Evolutionary conservation across 1,140 invertebrate species (phyloP).

Genomic region (Drosophila azteca): DNA sequence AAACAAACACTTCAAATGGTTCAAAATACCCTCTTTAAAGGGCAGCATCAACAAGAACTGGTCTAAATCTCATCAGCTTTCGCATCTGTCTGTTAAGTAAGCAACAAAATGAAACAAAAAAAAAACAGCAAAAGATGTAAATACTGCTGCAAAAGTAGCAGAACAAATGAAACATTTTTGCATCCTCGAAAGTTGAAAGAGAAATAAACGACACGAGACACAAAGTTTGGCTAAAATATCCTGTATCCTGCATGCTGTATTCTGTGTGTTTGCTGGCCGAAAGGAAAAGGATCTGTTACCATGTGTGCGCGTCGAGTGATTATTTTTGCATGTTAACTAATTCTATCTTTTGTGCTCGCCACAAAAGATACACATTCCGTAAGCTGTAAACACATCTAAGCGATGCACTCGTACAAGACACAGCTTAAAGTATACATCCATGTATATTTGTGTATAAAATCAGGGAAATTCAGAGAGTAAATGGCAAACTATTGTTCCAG

Average conservation of each 20-base stretch:
- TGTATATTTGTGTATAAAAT: too few species aligned
- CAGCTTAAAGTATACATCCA: too few species aligned
- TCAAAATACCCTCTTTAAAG: background rate
- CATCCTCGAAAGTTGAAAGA: slow-evolving; percentile 12
- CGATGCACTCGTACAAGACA: too few species aligned
- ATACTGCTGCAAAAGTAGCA: background rate
- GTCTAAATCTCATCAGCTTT: slow-evolving; percentile 43
- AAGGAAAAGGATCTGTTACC: slow-evolving; percentile 24
- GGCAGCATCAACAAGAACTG: slow-evolving; percentile 10
- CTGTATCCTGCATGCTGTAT: too few species aligned
- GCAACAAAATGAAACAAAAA: slow-evolving; percentile 14
- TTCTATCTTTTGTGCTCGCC: slow-evolving; percentile 24
- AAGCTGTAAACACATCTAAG: slow-evolving; percentile 3
- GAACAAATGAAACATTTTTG: slow-evolving; percentile 24
- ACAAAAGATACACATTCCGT: slow-evolving; percentile 25
- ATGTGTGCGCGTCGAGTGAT: slow-evolving; percentile 17
- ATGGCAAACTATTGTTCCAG: too few species aligned
- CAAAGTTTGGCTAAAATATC: too few species aligned
- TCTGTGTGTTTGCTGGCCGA: slow-evolving; percentile 5
- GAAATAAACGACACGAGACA: too few species aligned
- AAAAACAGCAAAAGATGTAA: slow-evolving; percentile 14
- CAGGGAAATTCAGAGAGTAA: too few species aligned
- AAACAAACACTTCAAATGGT: too few species aligned
- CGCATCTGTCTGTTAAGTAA: slow-evolving; percentile 45
- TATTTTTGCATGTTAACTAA: slow-evolving; percentile 46